Evolutionary conservation across 53 echinoderm and acorn worm genomes (phyloP).

Genomic region (Temnopleurus reevesii): DNA sequence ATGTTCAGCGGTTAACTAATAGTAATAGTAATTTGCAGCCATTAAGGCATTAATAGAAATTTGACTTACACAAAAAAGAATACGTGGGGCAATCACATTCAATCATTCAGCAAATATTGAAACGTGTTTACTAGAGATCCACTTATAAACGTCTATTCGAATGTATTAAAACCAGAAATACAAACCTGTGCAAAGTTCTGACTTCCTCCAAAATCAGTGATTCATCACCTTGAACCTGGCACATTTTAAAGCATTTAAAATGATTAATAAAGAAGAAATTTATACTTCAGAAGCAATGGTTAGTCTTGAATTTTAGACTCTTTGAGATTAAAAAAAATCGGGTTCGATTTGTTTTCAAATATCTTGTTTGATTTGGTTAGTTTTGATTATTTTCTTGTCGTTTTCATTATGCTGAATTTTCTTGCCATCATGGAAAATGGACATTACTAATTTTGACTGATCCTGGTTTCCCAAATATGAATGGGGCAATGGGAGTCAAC

Average conservation of each 20-base stretch:
- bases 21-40: too few species aligned
- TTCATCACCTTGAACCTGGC: conserved; percentile 16
- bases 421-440: too few species aligned
- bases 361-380: neutral
- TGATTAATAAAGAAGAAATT: neutral
- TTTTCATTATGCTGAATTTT: neutral
- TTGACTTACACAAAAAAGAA: neutral
- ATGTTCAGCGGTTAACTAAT: too few species aligned
- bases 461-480: too few species aligned
- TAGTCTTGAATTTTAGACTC: too few species aligned
- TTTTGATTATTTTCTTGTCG: neutral
- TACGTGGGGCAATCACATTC: neutral
- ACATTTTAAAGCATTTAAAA: neutral
- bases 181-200: neutral
- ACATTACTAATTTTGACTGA: too few species aligned
- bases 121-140: too few species aligned
- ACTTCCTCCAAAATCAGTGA: neutral
- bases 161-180: neutral
- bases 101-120: neutral
- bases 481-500: too few species aligned
- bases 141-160: too few species aligned
- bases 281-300: neutral
- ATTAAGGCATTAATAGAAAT: too few species aligned
- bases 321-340: too few species aligned
- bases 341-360: too few species aligned